phyloP scores from a whole-genome alignment of 2,797 vertebrate genomes.

The Epinephelus coioides region DNA sequence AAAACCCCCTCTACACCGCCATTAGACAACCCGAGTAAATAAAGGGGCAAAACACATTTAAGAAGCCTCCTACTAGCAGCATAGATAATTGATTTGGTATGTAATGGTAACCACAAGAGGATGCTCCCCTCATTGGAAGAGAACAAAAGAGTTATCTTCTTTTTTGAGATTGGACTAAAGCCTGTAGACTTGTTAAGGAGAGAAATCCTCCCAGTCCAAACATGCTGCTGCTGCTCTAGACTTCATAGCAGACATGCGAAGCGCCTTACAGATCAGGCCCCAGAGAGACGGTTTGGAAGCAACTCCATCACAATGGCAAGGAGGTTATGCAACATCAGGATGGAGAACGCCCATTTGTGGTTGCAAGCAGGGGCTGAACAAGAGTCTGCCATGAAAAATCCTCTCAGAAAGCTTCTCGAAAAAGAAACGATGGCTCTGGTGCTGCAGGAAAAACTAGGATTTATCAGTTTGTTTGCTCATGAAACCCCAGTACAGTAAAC shows the following conservation, averaged over 20 bases:
- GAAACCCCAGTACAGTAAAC: neutral
- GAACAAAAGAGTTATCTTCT: conserved; percentile 63
- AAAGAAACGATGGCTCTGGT: conserved; percentile 13
- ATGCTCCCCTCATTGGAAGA: conserved; percentile 56
- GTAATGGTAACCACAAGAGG: conserved; percentile 75
- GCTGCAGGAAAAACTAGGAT: conserved; percentile 8
- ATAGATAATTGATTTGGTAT: conserved; percentile 84
- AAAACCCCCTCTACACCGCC: conserved; percentile 59
- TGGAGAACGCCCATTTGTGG: conserved; percentile 70
- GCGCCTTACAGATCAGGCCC: conserved; percentile 71
- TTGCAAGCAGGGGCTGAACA: conserved; percentile 59
- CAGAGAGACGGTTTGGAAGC: conserved; percentile 67
- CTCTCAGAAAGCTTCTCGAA: conserved; percentile 43
- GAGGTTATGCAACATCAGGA: conserved; percentile 79
- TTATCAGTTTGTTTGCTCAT: conserved; percentile 22
- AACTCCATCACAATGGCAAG: conserved; percentile 72
- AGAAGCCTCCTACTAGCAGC: conserved; percentile 76
- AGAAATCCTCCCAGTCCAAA: conserved; percentile 72
- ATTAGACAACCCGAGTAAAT: conserved; percentile 73
- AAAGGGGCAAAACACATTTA: conserved; percentile 75
- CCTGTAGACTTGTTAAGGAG: conserved; percentile 46
- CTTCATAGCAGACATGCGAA: conserved; percentile 69
- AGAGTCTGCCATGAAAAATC: conserved; percentile 66
- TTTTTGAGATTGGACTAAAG: conserved; percentile 65
- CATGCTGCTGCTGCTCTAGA: conserved; percentile 59